Percentiles rank a stretch among this genome's conserved stretches.
phyloP scores from a whole-genome alignment of 2,113 vertebrate genomes.

The Chamaetylas fuelleborni region DNA sequence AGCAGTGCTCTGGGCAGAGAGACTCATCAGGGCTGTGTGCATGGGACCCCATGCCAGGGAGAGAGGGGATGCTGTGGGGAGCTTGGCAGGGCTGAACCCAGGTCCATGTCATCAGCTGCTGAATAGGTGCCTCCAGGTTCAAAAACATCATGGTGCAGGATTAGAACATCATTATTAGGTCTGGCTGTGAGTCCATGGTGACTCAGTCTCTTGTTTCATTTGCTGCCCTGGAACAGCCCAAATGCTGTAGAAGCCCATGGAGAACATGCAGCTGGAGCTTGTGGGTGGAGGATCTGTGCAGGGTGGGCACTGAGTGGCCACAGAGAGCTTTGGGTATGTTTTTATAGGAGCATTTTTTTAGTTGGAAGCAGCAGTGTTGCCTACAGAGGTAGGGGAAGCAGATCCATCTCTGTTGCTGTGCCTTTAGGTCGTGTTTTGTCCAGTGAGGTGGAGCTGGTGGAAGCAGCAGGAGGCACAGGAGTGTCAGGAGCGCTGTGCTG shows the following conservation, averaged over 20 bases:
- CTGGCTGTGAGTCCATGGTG: accelerated
- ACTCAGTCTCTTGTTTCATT: not conserved
- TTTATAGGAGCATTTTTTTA: not conserved
- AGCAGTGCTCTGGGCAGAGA: not conserved
- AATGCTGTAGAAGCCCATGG: not conserved
- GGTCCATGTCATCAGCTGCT: not conserved
- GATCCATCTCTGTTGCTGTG: not conserved
- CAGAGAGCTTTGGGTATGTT: accelerated
- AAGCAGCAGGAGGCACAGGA: accelerated
- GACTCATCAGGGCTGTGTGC: not conserved
- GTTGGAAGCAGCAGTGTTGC: not conserved
- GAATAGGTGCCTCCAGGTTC: not conserved
- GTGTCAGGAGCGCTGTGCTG: accelerated
- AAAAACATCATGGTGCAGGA: not conserved
- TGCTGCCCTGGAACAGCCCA: not conserved
- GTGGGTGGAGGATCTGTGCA: accelerated
- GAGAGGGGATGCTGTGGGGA: not conserved
- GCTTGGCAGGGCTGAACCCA: accelerated
- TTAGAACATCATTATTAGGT: not conserved
- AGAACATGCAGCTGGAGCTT: not conserved
- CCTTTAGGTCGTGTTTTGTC: not conserved
- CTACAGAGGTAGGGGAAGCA: not conserved
- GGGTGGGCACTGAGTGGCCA: accelerated
- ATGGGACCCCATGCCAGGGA: accelerated
- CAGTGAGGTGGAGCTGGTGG: not conserved